These are phyloP conservation scores for Atrichornis clamosus DNA, from an alignment of 2,113 vertebrate genomes.

Conservation along the genomic window DNA sequence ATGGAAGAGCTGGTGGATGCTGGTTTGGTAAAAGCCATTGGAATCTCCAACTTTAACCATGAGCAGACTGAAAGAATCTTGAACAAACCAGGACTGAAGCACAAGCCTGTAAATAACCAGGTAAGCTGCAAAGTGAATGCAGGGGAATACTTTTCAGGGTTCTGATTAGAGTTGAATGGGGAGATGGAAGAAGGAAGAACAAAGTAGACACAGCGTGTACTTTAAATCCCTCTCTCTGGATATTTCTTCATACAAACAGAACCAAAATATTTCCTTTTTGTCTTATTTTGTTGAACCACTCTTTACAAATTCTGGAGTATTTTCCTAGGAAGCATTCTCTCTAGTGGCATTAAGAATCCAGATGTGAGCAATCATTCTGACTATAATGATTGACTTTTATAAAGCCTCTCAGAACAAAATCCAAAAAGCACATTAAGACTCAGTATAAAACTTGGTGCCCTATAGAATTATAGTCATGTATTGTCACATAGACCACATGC, in stretches of 20 bases:
- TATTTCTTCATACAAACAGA: background rate
- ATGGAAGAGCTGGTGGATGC: conserved; percentile 91
- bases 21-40: conserved; percentile 88
- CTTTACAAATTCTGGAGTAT: background rate
- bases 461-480: background rate
- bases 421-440: background rate
- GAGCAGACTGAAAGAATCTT: conserved; percentile 83
- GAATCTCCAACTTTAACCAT: conserved; percentile 92
- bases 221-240: background rate
- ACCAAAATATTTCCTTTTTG: background rate
- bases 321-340: background rate
- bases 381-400: background rate
- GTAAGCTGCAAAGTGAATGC: conserved; percentile 52
- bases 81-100: conserved; percentile 87
- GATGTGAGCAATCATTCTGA: background rate
- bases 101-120: conserved; percentile 88
- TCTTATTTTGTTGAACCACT: background rate
- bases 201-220: background rate
- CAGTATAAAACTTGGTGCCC: background rate
- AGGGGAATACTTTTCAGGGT: background rate
- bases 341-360: background rate
- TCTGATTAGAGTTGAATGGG: background rate
- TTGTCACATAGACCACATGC: background rate
- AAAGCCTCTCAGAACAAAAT: background rate
- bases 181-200: background rate